Base-by-base conservation (phyloP, 1,140 invertebrate genomes). In the Bilobella aurantiaca region DNA sequence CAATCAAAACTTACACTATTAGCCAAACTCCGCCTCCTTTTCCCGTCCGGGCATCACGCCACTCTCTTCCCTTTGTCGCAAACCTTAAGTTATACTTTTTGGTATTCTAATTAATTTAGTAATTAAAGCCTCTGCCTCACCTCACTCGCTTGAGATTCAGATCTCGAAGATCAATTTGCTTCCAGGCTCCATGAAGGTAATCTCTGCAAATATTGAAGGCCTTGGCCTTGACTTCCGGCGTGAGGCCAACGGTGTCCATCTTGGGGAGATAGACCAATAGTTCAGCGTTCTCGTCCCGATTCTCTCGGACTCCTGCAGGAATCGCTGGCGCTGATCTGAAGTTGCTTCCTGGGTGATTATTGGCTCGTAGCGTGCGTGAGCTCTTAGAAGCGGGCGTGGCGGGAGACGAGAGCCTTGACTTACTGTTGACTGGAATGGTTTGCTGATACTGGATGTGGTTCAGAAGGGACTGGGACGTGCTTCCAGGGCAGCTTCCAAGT, bases 101-200 rank as follows among this genome's bases (percentile, higher is more conserved):
- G n/a, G n/a, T n/a, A n/a, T n/a, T n/a, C n/a, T n/a, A n/a, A n/a
- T n/a, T n/a, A n/a, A n/a, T n/a, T n/a, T n/a, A n/a, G n/a, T n/a
- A n/a, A n/a, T n/a, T n/a, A n/a, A n/a, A n/a, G 14, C n/a, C 3
- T 3, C 2, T 16, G 18, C 27, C 25, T 77, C 74, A 91, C 90
- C 88, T 91, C 73, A 93, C 87, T 58, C 88, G 83, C 74, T 86
- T 89, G 49, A 92, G 85, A 32, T 85, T 80, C 69, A 93, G 84
- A 30, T 89, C 87, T 28, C 85, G 78, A 0, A 86, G 78, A 3
- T 84, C 85, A 12, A 91, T 87, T 18, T 82, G 83, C 75, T 90
- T 91, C 91, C 91, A 94, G 1, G 87, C 85, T 5, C 91, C 91
- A 70, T 88, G 84, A 32, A 94, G 81, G 77, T 90, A 93, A 77